Base-by-base conservation (phyloP, 2,113 vertebrate species). In the Antennarius striatus region DNA sequence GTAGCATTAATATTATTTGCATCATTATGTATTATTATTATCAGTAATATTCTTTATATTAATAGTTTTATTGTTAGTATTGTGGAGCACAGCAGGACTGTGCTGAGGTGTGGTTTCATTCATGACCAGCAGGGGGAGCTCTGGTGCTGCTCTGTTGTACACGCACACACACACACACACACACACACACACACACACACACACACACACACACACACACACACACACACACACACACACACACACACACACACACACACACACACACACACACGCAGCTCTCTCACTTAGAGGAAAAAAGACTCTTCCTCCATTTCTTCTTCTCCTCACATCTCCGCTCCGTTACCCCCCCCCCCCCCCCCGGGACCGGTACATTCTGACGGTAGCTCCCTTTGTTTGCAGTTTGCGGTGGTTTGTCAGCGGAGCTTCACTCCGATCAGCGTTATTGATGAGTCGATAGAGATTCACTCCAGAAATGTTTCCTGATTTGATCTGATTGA, bases 111-210 rank as follows among this genome's bases (percentile, higher is more conserved):
- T 16, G 9, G 43, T 51, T 69, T 3, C 22, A 11, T 1, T 29
- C 0, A 9, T 68, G 56, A 28, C 3, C 66, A 96, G 93, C 85
- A 88, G 93, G 95, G 88, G 95, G 95, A 91, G 95, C 94, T 96
- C 93, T 94, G 89, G 53, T 39, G 12, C 22, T 22, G 22, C 22
- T 22, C 22, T 22, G 22, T 22, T 22, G 1, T 22, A 2, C 22
- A 22, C 22, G 11, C 29, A 5, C 13, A 6, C 63, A 4, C 53
- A 6, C 29, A 53, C 55, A 36, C 39, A 47, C 28, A n/a, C 14
- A 46, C 70, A 16, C 47, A 53, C 62, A 59, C 40, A 50, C 54
- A 10, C 47, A 75, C 64, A 55, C 56, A 56, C 64, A 46, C 43
- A 57, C 43, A 42, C 43, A 67, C 46, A n/a, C 43, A 55, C 62